Evolutionary conservation across 2,888 invertebrate species (phyloP).

Genomic region (Nephrotoma guestfalica): DNA sequence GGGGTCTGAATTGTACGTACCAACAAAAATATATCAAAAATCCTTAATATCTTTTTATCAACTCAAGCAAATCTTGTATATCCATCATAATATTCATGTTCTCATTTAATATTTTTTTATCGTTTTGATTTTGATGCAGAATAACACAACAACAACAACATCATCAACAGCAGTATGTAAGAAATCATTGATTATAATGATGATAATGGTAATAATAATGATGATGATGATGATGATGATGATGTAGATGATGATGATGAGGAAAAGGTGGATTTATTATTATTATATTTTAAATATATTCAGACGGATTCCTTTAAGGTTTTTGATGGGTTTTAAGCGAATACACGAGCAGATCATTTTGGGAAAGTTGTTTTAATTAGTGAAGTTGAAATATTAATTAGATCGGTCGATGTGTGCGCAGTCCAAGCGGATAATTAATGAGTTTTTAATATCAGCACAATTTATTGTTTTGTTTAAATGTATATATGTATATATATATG

Average conservation of each 20-base stretch:
- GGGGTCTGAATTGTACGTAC: not conserved
- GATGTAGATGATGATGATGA: not conserved
- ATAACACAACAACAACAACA: not conserved
- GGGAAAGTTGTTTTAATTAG: not conserved
- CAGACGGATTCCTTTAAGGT: not conserved
- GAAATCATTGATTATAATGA: not conserved
- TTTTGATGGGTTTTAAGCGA: not conserved
- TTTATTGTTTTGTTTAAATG: not conserved
- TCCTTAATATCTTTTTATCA: not conserved
- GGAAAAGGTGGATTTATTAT: not conserved
- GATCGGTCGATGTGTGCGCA: not conserved
- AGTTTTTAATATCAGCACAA: not conserved
- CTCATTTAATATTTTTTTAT: not conserved
- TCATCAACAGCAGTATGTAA: not conserved
- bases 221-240: not conserved
- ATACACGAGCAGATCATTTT: not conserved
- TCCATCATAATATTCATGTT: not conserved
- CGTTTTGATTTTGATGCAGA: not conserved
- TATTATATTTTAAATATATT: not conserved
- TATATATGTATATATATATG: not conserved
- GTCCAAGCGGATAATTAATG: not conserved
- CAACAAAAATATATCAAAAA: not conserved
- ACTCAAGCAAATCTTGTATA: not conserved
- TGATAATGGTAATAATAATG: not conserved
- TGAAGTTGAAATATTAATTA: not conserved